Base-by-base conservation (phyloP, 2,888 invertebrate species). In the Carterocephalus palaemon region DNA sequence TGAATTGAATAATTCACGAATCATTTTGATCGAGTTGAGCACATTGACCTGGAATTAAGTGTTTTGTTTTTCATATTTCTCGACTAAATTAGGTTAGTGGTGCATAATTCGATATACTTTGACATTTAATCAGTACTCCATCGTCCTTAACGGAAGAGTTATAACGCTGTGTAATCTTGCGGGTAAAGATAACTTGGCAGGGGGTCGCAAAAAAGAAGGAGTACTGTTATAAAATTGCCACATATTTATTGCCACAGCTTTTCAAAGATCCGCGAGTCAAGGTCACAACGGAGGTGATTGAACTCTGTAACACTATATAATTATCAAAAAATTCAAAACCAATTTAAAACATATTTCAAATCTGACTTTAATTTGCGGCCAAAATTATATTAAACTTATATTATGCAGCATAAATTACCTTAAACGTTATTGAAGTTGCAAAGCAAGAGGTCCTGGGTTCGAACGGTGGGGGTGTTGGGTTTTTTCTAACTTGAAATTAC, bases 221-320 rank as follows among this genome's bases (percentile, higher is more conserved):
- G 49, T 56, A 60, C 62, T 59, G 60, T 62, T 60, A 62, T 53
- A 54, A 56, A 57, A 58, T 62, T 57, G 57, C 51, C 53, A 55
- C 56, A 53, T 52, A 54, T 54, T 54, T 57, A 52, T 56, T 58
- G 49, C 55, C 48, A 54, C 52, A 64, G 60, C 59, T 60, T 59
- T 59, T 55, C 56, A 62, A 64, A 54, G 54, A 60, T 62, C 59
- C 58, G 48, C 49, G 51, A 57, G 40, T 46, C 68, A 75, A 73
- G 77, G 62, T 54, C 60, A 52, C 51, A 42, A 40, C 52, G 23
- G 51, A 55, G 67, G 69, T 56, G 52, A 63, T 57, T 54, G 69
- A 72, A 67, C 76, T 59, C 41, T 38, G 37, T 28, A 34, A 31
- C 33, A 46, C 23, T 36, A 32, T 32, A 12, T 42, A 28, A 51